Evolutionary conservation across 2,888 invertebrate species (phyloP).

Genomic region (Ramazzottius varieornatus): DNA sequence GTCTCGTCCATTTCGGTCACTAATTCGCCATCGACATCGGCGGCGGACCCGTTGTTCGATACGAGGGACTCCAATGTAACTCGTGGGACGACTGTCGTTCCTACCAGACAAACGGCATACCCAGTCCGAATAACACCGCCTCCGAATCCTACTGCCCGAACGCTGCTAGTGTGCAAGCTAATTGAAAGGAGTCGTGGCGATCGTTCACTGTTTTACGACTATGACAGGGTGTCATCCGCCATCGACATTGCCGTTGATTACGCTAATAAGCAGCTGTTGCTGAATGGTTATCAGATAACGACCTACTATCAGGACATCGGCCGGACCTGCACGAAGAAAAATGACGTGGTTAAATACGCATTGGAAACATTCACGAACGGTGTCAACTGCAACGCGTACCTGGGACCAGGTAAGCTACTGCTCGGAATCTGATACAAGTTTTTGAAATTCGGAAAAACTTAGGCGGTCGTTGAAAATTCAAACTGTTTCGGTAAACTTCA

Average conservation of each 20-base stretch:
- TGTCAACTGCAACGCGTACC: not conserved
- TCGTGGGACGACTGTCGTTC: not conserved
- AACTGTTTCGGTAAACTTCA: too few species aligned
- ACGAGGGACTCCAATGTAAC: too few species aligned
- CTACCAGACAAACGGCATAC: not conserved
- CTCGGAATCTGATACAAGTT: too few species aligned
- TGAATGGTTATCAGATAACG: not conserved
- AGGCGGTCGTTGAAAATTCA: too few species aligned
- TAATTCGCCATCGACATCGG: too few species aligned
- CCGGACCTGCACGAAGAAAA: not conserved
- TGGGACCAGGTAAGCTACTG: not conserved
- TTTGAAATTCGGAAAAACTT: too few species aligned
- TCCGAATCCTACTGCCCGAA: not conserved
- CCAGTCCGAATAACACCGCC: not conserved
- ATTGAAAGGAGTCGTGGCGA: not conserved
- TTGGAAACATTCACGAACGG: not conserved
- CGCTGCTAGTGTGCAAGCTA: not conserved
- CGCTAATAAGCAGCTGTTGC: not conserved
- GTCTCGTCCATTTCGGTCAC: too few species aligned
- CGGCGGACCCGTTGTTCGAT: too few species aligned
- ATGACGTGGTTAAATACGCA: not conserved
- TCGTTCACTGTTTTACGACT: not conserved
- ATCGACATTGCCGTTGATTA: not conserved
- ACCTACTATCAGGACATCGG: not conserved
- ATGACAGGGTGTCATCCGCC: not conserved